phyloP scores from a whole-genome alignment of 1,140 invertebrate species.

The Asobara japonica region DNA sequence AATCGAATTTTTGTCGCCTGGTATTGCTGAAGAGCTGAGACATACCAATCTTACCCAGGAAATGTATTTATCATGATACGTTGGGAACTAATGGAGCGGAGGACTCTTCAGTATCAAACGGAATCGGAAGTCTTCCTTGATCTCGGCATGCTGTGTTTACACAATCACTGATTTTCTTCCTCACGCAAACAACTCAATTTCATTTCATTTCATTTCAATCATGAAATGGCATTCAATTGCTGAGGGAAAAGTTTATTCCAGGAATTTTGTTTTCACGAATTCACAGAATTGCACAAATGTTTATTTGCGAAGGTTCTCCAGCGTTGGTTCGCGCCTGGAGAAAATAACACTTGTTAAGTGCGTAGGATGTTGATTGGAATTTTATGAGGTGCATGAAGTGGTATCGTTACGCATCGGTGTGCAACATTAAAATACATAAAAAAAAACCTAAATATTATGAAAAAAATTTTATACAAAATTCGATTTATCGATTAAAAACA shows the following conservation, averaged over 20 bases:
- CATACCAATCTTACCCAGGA: background rate
- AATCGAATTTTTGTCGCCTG: background rate
- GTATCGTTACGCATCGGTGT: no score
- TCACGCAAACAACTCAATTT: constrained; percentile 1
- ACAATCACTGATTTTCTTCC: background rate
- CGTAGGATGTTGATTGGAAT: no score
- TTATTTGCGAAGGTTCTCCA: no score
- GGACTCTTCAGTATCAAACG: background rate
- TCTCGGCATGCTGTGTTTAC: background rate
- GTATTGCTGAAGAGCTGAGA: background rate
- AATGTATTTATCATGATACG: background rate
- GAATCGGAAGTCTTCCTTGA: background rate
- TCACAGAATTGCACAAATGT: background rate
- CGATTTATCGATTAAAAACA: no score
- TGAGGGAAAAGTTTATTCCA: background rate
- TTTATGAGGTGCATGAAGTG: no score
- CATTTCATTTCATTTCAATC: background rate
- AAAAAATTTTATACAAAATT: no score
- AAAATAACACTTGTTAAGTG: no score
- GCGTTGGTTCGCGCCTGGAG: no score
- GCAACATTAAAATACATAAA: no score
- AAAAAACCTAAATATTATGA: no score
- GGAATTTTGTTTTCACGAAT: background rate
- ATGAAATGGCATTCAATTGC: background rate
- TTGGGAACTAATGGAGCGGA: background rate